Evolutionary conservation across 2,113 vertebrate species (phyloP).

Genomic region (Hucho hucho): DNA sequence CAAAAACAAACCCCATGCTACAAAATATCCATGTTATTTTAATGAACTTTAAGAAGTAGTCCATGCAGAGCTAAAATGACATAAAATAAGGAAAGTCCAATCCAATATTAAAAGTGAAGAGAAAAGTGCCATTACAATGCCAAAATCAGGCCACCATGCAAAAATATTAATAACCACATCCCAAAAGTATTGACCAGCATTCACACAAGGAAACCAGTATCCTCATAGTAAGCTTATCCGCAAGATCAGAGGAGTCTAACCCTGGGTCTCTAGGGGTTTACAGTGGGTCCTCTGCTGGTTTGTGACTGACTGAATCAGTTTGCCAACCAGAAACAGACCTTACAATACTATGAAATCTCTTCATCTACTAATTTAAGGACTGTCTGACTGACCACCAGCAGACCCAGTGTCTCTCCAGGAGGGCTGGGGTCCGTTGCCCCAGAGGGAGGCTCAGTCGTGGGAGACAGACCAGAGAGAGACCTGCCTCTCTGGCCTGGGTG

Average conservation of each 20-base stretch:
- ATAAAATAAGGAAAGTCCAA: conserved; percentile 62
- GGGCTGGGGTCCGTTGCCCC: not conserved
- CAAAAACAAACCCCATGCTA: conserved; percentile 37
- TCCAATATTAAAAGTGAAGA: conserved; percentile 42
- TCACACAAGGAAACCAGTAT: conserved; percentile 59
- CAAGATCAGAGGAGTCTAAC: not conserved
- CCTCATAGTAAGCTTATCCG: not conserved
- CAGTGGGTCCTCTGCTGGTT: not conserved
- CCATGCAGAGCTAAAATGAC: conserved; percentile 39
- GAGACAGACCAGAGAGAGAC: not conserved
- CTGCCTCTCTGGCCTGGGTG: conserved; percentile 1
- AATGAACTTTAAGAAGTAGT: conserved; percentile 25
- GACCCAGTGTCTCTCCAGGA: not conserved
- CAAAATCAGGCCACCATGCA: conserved; percentile 58
- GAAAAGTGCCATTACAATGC: conserved; percentile 43
- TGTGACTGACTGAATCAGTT: not conserved
- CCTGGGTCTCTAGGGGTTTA: not conserved
- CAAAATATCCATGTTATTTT: conserved; percentile 37
- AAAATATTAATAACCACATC: conserved; percentile 40
- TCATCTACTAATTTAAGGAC: not conserved
- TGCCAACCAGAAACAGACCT: too few species aligned
- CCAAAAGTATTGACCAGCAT: conserved; percentile 24
- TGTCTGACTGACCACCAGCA: not conserved
- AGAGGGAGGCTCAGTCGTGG: not conserved
- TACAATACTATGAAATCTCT: not conserved